These are phyloP conservation scores for Myiagra hebetior DNA, from an alignment of 2,113 vertebrate species.

Conservation along the genomic window DNA sequence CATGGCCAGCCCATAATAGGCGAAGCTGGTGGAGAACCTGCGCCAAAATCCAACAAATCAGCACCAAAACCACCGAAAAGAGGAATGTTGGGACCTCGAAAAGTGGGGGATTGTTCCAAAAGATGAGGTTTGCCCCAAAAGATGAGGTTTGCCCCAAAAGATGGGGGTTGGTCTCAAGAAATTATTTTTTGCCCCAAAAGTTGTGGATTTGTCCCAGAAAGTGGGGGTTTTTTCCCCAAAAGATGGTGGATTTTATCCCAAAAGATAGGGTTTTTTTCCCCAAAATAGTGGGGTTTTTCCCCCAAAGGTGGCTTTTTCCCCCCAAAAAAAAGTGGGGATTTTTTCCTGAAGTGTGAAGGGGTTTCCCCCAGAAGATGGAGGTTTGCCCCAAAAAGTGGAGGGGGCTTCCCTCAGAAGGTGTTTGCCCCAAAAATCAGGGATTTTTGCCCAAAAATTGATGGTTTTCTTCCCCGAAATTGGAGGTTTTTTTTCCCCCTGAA, in stretches of 20 bases:
- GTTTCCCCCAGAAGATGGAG: fast-evolving
- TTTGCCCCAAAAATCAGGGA: fast-evolving
- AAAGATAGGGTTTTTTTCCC: fast-evolving
- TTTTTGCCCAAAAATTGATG: fast-evolving
- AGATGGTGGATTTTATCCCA: not conserved
- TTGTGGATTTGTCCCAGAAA: not conserved
- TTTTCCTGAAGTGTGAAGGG: not conserved
- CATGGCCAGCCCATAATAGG: constrained; percentile 78
- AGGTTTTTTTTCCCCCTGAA: fast-evolving
- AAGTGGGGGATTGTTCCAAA: fast-evolving
- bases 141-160: no score
- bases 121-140: not conserved
- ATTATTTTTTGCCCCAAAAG: not conserved
- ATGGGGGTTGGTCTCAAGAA: fast-evolving
- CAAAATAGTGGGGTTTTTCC: fast-evolving
- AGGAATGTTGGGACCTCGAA: fast-evolving
- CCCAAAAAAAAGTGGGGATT: fast-evolving
- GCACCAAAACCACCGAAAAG: not conserved
- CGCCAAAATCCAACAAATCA: fast-evolving
- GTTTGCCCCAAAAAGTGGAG: fast-evolving
- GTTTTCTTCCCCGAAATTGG: fast-evolving
- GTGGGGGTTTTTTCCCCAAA: no score
- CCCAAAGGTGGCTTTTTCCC: no score
- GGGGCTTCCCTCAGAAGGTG: fast-evolving
- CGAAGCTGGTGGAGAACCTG: constrained; percentile 79